These are phyloP conservation scores for Xylocopa sonorina DNA, from an alignment of 1,140 invertebrate species.

Conservation along the genomic window DNA sequence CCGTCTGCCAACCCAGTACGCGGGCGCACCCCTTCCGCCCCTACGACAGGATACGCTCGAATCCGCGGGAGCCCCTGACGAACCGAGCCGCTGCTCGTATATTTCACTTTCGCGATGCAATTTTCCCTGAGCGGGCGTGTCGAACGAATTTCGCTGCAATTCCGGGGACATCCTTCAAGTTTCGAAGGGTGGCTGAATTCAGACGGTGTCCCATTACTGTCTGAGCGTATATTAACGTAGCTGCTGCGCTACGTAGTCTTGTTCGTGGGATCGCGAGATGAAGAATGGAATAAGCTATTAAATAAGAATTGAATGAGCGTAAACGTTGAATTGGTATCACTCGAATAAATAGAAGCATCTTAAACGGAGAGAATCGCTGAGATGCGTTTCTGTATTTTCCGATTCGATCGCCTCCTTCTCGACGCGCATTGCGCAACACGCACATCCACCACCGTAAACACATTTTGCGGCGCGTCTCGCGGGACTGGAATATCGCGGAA, in stretches of 20 bases:
- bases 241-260: too few species aligned
- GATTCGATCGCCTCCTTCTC: too few species aligned
- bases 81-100: slow-evolving; percentile 18
- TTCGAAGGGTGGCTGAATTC: too few species aligned
- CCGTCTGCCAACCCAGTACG: slow-evolving; percentile 5
- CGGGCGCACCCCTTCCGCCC: slow-evolving; percentile 19
- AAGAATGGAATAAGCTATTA: too few species aligned
- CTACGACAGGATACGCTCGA: slow-evolving; percentile 1
- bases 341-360: too few species aligned
- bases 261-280: too few species aligned
- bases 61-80: slow-evolving; percentile 25
- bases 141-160: slow-evolving; percentile 45
- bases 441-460: not conserved
- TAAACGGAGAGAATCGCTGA: too few species aligned
- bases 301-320: too few species aligned
- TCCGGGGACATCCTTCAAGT: not conserved
- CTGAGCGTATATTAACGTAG: too few species aligned
- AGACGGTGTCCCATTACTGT: too few species aligned
- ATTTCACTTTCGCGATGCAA: slow-evolving; percentile 59
- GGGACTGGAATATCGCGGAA: not conserved
- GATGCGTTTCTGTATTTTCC: too few species aligned
- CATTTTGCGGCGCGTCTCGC: not conserved
- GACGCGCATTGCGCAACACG: not conserved
- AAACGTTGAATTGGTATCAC: too few species aligned
- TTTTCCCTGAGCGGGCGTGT: slow-evolving; percentile 39